phyloP scores from a whole-genome alignment of 2,113 vertebrate genomes.

The Corydoras sp. region DNA sequence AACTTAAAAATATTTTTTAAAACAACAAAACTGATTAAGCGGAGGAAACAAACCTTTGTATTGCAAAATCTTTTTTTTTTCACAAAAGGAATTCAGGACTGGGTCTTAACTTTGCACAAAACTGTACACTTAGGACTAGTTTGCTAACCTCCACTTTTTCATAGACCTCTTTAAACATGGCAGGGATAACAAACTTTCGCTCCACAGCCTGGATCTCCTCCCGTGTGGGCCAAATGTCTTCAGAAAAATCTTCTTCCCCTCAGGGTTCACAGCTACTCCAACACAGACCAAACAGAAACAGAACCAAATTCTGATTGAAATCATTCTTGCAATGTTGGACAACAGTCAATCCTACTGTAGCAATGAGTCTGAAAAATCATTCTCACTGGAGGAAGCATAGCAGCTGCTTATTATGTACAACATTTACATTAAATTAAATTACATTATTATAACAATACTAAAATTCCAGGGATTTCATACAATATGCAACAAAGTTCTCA shows the following conservation, averaged over 20 bases:
- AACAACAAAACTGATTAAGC: no score
- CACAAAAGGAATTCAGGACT: no score
- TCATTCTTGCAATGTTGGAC: neutral
- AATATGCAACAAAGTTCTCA: no score
- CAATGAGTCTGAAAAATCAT: no score
- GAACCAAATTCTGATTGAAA: neutral
- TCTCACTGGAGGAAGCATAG: neutral
- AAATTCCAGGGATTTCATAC: no score
- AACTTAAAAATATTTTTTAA: no score
- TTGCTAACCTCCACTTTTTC: constrained; percentile 85
- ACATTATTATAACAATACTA: no score
- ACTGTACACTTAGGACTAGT: neutral
- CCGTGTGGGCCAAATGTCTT: constrained; percentile 92
- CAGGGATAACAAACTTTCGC: constrained; percentile 81
- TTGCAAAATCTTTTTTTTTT: no score
- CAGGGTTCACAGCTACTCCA: constrained; percentile 66
- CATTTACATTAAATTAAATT: no score
- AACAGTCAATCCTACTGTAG: neutral
- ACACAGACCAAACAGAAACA: constrained; percentile 17
- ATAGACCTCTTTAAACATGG: constrained; percentile 97
- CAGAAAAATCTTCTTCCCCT: constrained; percentile 80
- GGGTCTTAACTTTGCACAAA: no score
- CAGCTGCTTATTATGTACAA: no score
- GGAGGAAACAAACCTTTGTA: no score
- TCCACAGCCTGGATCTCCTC: constrained; percentile 91